phyloP scores from a whole-genome alignment of 2,113 vertebrate species.

The Rhinolophus sinicus region DNA sequence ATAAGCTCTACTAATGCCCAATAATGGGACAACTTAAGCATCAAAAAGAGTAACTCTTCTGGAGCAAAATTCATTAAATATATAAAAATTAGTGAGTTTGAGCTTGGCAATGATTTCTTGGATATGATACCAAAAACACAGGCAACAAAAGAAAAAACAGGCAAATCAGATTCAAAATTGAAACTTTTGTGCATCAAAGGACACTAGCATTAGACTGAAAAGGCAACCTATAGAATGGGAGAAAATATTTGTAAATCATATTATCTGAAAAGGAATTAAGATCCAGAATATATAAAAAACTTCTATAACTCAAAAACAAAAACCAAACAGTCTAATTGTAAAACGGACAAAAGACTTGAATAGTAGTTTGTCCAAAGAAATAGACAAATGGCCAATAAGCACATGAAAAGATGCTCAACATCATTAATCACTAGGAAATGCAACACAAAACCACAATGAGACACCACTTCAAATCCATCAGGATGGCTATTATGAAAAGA shows the following conservation, averaged over 20 bases:
- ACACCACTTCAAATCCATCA: background rate
- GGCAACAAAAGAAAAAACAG: background rate
- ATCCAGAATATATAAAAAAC: slow-evolving; percentile 27
- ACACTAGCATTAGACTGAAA: background rate
- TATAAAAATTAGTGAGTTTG: background rate
- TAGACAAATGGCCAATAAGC: background rate
- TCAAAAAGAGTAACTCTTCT: background rate
- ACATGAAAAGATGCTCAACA: background rate
- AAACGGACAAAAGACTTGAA: background rate
- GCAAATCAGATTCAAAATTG: background rate
- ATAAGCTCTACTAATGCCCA: background rate
- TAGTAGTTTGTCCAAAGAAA: background rate
- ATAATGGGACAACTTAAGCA: background rate
- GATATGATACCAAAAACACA: background rate
- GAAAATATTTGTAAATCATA: background rate
- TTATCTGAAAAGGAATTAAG: background rate
- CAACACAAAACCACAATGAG: slow-evolving; percentile 1
- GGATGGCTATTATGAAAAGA: background rate
- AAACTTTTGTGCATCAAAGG: slow-evolving; percentile 8
- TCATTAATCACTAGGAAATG: background rate
- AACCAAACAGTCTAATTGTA: background rate
- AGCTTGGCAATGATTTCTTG: background rate
- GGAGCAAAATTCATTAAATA: background rate
- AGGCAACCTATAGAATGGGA: background rate
- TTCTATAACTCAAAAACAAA: background rate